These are phyloP conservation scores for Latrodectus geometricus DNA, from an alignment of 1,140 invertebrate genomes.

Conservation along the genomic window DNA sequence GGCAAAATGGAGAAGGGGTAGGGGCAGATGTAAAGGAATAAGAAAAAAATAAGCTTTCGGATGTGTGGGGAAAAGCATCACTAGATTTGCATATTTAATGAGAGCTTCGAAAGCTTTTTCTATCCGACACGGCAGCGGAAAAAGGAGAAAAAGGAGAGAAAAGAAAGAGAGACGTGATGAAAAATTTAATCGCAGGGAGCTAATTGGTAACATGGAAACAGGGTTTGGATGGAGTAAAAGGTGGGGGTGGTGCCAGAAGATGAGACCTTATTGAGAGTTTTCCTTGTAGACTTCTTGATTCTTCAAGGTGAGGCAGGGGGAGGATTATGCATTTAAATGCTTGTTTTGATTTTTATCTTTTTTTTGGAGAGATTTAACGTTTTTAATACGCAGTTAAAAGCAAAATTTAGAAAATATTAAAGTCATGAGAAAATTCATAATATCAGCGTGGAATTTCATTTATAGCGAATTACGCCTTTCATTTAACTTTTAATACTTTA, in stretches of 20 bases:
- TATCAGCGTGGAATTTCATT: neutral
- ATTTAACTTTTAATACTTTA: too few species aligned
- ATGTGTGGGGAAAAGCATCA: slow-evolving; percentile 42
- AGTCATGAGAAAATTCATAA: neutral
- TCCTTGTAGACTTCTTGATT: too few species aligned
- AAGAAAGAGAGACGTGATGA: slow-evolving; percentile 43
- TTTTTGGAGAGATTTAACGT: too few species aligned
- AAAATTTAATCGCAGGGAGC: slow-evolving; percentile 51
- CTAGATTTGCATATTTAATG: slow-evolving; percentile 61
- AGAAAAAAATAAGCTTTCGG: slow-evolving; percentile 11
- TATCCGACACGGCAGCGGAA: neutral
- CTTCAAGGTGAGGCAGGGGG: too few species aligned
- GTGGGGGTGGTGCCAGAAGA: slow-evolving; percentile 7
- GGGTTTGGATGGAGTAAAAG: neutral
- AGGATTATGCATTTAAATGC: too few species aligned
- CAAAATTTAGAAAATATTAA: neutral
- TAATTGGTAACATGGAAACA: slow-evolving; percentile 52
- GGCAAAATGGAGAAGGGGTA: slow-evolving; percentile 2
- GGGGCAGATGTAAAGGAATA: neutral
- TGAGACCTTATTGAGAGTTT: slow-evolving; percentile 16
- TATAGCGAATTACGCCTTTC: too few species aligned
- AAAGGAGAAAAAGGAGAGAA: slow-evolving; percentile 24
- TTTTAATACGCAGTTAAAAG: too few species aligned
- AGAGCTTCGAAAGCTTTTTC: slow-evolving; percentile 54
- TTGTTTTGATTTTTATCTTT: too few species aligned